Conservation (phyloP, 1,140 invertebrate genomes). For the Bombus waltoni region DNA sequence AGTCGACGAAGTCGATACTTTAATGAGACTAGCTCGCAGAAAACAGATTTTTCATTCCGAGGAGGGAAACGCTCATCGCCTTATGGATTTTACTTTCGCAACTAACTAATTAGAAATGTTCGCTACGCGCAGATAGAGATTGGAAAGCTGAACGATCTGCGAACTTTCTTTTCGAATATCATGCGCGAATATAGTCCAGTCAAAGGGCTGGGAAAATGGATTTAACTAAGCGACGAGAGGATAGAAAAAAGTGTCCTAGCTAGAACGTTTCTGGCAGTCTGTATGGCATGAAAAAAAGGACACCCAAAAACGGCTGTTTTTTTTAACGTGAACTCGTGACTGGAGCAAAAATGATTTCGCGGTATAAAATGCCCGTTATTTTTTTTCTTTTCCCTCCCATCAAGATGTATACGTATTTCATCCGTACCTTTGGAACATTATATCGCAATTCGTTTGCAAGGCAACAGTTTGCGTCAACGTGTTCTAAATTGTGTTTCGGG, state of each 20-base stretch:
- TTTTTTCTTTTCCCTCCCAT: no score
- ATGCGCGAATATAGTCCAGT: not conserved
- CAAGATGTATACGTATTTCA: not conserved
- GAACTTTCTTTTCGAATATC: not conserved
- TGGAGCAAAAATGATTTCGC: not conserved
- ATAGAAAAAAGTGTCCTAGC: no score
- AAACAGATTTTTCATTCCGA: no score
- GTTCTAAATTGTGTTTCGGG: not conserved
- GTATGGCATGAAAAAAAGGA: not conserved
- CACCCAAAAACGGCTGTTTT: not conserved
- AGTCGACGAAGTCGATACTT: no score
- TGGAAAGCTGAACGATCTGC: not conserved
- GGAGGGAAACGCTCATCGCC: not conserved
- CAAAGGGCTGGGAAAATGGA: not conserved
- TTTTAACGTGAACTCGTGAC: not conserved
- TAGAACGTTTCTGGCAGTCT: not conserved
- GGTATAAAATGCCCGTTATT: not conserved
- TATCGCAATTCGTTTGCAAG: not conserved
- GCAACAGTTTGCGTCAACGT: not conserved
- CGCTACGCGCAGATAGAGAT: not conserved
- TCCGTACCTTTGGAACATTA: not conserved
- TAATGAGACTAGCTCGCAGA: no score
- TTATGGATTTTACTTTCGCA: not conserved
- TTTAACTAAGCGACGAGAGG: not conserved
- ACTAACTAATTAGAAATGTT: not conserved